Evolutionary conservation across 2,797 vertebrate species (phyloP), one percentile per base, ranked within the genome.

Genomic region (Enteromius radiatus): DNA sequence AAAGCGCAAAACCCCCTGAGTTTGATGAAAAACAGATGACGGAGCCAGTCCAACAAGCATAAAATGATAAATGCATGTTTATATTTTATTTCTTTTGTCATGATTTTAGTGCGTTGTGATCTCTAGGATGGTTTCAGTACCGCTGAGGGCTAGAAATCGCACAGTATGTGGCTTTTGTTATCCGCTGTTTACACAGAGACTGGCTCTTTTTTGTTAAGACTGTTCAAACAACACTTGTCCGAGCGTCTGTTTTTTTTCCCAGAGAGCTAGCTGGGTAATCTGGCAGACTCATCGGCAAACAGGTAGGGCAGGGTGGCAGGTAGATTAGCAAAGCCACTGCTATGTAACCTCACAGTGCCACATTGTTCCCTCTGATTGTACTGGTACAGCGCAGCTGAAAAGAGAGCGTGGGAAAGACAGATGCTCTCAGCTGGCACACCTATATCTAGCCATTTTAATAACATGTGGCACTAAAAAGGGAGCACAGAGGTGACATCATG

Each of bases 331-430:
- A 80, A 83, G 73, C 61, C 49, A 78, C 54, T 33, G 76, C 75
- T 77, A 63, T 81, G 75, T 82, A 79, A 69, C 33, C 33, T 68
- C 76, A 90, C 87, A 86, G 86, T 68, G 76, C 52, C 54, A 49
- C 78, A 87, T 86, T 89, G 87, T 89, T 86, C 70, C 47, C 81
- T 65, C 31, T 1, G 1, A 76, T 73, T 84, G 79, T 86, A 36
- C 43, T 75, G 78, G 81, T 87, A 86, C 5, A 78, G 64, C 23
- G 12, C 21, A 68, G 59, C 65, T 59, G 59, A 36, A 15, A 49
- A 54, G 49, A 17, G 56, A 69, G 80, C 33, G 45, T 81, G 78
- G 23, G 74, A 85, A 78, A 75, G 36, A 12, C 33, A 83, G 79
- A 63, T 36, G 56, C 43, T 64, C 56, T 73, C 28, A 26, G 17